phyloP scores from a whole-genome alignment of 2,888 invertebrate genomes.

The Galerucella nymphaeae region DNA sequence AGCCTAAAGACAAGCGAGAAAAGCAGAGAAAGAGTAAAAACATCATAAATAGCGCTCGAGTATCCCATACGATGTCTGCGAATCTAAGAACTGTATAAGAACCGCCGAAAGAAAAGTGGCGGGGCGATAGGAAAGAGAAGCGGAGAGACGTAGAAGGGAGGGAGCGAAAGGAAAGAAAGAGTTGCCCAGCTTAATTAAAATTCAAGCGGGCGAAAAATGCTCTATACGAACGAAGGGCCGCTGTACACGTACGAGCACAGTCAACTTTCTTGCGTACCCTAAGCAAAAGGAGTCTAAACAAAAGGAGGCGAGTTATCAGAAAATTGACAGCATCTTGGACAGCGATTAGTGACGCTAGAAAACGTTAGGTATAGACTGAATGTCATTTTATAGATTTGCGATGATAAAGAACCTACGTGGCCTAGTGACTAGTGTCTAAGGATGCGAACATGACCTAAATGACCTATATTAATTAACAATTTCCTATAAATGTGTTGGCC shows the following conservation, averaged over 20 bases:
- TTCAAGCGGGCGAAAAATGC: conserved; percentile 61
- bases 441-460: too few species aligned
- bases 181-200: conserved; percentile 63
- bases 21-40: not conserved
- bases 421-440: too few species aligned
- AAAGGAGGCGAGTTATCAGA: conserved; percentile 18
- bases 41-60: conserved; percentile 15
- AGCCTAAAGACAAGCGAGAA: not conserved
- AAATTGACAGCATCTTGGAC: conserved; percentile 19
- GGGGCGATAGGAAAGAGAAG: conserved; percentile 32
- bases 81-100: conserved; percentile 20
- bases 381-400: too few species aligned
- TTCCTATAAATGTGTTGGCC: too few species aligned
- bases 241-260: conserved; percentile 66
- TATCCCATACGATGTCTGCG: conserved; percentile 17
- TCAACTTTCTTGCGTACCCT: conserved; percentile 62
- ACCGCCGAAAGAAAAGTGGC: conserved; percentile 34
- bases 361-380: too few species aligned
- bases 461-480: too few species aligned
- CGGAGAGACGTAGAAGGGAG: conserved; percentile 9
- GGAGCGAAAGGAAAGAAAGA: conserved; percentile 44
- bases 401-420: too few species aligned
- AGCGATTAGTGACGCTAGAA: too few species aligned
- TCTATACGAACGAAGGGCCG: conserved; percentile 60
- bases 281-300: conserved; percentile 46